These are phyloP conservation scores for Eurosta solidaginis DNA, from an alignment of 1,140 invertebrate genomes.

Conservation along the genomic window DNA sequence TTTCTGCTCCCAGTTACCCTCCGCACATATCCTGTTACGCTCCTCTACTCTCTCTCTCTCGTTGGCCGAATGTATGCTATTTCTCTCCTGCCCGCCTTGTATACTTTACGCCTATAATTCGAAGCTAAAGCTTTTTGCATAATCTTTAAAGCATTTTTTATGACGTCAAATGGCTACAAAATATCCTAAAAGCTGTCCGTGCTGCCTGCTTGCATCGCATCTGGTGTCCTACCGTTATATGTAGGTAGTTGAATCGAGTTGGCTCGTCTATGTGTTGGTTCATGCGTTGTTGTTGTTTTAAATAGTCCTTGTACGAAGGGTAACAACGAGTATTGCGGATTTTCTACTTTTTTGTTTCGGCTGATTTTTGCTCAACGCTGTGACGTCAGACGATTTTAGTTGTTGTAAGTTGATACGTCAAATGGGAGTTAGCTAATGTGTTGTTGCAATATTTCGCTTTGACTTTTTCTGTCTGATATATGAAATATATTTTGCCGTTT, in stretches of 20 bases:
- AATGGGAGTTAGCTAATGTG: not conserved
- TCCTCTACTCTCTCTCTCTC: not conserved
- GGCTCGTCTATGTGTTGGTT: not conserved
- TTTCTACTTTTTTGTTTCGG: not conserved
- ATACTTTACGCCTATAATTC: not conserved
- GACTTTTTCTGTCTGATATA: not conserved
- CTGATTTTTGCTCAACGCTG: not conserved
- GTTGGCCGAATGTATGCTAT: no score
- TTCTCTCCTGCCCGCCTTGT: not conserved
- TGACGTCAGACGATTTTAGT: constrained; percentile 15
- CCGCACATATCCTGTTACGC: not conserved
- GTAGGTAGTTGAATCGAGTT: not conserved
- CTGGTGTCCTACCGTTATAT: not conserved
- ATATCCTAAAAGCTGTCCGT: not conserved
- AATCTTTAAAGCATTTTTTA: not conserved
- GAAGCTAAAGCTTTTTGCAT: not conserved
- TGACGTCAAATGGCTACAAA: constrained; percentile 17
- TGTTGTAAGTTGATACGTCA: no score
- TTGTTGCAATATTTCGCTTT: not conserved
- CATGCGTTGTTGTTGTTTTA: not conserved
- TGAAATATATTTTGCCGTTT: not conserved
- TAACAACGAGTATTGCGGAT: not conserved
- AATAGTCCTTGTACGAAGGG: constrained; percentile 22
- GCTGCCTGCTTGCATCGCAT: not conserved
- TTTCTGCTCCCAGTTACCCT: not conserved